Percentiles rank a stretch among this genome's conserved stretches.
phyloP scores from a whole-genome alignment of 2,888 invertebrate genomes.

The Pelosia muscerda region DNA sequence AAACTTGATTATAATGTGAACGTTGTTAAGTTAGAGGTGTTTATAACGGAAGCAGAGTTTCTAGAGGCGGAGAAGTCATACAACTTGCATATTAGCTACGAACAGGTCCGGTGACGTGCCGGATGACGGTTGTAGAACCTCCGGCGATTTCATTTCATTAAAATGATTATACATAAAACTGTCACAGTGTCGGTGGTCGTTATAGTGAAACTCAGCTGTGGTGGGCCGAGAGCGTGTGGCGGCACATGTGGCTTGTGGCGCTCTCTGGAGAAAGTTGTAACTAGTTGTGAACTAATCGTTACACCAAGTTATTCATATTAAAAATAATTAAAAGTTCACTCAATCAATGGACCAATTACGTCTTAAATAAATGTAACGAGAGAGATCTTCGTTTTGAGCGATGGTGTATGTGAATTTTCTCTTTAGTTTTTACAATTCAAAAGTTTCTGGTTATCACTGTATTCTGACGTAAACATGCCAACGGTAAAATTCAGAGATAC shows the following conservation, averaged over 20 bases:
- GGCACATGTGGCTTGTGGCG: neutral
- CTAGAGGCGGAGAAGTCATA: neutral
- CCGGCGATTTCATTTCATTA: conserved; percentile 10
- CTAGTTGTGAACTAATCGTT: neutral
- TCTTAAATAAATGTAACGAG: neutral
- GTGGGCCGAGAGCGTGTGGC: neutral
- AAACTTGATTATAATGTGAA: no score
- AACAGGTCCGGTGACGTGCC: neutral
- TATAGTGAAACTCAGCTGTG: conserved; percentile 9
- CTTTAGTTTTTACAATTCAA: neutral
- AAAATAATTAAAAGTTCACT: neutral
- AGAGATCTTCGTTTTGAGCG: neutral
- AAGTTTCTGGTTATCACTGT: neutral
- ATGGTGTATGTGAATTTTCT: neutral
- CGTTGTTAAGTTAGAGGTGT: neutral
- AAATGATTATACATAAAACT: neutral
- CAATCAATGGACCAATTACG: neutral
- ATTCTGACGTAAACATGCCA: neutral
- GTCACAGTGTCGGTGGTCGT: neutral
- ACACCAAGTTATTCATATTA: neutral
- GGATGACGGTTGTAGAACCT: neutral
- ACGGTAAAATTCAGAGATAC: neutral
- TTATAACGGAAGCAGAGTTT: neutral
- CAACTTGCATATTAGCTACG: neutral
- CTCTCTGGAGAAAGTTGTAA: neutral